Percentiles rank a stretch among this genome's conserved stretches.
Conservation (phyloP, 2,113 vertebrate genomes). For the Pelodiscus sinensis region DNA sequence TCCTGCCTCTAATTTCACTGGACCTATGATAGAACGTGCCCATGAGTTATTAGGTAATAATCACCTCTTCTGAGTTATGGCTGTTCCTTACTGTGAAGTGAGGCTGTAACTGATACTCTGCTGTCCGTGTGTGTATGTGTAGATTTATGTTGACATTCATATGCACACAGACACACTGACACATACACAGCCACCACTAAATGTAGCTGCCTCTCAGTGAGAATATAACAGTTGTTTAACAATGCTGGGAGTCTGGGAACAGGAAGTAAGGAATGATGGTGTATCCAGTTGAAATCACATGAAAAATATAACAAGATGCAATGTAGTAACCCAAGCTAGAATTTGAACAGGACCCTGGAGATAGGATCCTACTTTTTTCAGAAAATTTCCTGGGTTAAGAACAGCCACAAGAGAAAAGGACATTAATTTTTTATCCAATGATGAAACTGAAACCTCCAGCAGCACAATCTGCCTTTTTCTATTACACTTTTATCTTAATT, state of each 20-base stretch:
- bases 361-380: not conserved
- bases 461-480: constrained; percentile 24
- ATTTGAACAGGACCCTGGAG: not conserved
- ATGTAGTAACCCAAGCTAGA: constrained; percentile 5
- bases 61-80: not conserved
- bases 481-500: constrained; percentile 11
- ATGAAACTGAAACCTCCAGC: not conserved
- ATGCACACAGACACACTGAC: not conserved
- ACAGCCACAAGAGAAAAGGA: not conserved
- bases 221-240: not conserved
- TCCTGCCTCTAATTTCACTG: not conserved
- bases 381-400: not conserved
- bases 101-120: not conserved
- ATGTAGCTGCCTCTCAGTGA: not conserved
- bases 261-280: not conserved
- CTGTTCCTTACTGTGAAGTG: not conserved
- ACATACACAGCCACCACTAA: not conserved
- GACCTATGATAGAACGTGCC: not conserved
- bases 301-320: constrained; percentile 1
- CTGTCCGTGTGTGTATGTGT: not conserved
- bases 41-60: not conserved
- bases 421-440: not conserved
- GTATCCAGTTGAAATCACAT: not conserved
- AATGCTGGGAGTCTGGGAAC: not conserved
- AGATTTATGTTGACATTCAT: not conserved